These are phyloP conservation scores for Myocastor coypus DNA, from an alignment of 2,113 vertebrate genomes.

Conservation along the genomic window DNA sequence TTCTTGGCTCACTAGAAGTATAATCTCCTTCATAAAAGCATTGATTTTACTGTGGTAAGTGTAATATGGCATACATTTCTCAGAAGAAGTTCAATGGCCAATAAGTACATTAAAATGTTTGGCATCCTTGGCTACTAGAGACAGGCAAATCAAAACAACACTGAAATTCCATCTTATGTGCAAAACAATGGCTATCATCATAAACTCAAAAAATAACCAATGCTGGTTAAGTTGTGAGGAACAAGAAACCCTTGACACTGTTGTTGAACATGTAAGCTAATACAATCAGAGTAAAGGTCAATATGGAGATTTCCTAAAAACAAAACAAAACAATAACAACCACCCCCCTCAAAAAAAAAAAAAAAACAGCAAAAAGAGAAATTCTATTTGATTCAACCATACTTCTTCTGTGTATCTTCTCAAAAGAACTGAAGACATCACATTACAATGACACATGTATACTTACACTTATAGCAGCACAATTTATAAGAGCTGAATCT, in stretches of 20 bases:
- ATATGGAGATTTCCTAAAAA: neutral
- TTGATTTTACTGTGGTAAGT: neutral
- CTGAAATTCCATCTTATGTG: neutral
- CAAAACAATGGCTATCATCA: neutral
- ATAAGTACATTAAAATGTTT: neutral
- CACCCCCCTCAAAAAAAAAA: too few relatives aligned
- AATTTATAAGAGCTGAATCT: neutral
- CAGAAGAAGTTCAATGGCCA: neutral
- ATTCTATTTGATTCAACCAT: neutral
- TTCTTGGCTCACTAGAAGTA: neutral
- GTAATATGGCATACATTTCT: neutral
- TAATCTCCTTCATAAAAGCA: constrained; percentile 21
- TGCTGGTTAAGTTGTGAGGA: neutral
- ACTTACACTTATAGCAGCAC: neutral
- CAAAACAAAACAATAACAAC: too few relatives aligned
- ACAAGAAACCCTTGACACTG: neutral
- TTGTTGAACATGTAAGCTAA: neutral
- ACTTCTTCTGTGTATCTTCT: neutral
- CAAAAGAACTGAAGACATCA: neutral
- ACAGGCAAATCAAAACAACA: neutral
- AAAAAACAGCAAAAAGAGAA: neutral
- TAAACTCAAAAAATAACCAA: neutral
- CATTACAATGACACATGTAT: neutral
- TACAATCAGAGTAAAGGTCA: neutral
- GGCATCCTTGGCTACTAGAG: neutral